Conservation (phyloP, 2,888 invertebrate genomes). For the Diabrotica balteata region DNA sequence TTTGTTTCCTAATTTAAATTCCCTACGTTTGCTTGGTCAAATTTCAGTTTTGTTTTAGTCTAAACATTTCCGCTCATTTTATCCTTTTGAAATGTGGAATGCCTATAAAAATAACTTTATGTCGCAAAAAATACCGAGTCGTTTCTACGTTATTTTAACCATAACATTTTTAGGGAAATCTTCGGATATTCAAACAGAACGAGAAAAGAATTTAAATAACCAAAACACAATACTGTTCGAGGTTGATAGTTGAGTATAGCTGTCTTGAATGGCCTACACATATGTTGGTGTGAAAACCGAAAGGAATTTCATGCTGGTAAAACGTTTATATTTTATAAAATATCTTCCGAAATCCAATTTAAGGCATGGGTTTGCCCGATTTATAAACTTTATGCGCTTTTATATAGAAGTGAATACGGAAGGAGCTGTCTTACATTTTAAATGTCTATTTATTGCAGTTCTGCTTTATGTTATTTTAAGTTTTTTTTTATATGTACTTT, state of each 20-base stretch:
- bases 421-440: neutral
- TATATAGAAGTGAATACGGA: neutral
- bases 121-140: neutral
- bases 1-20: too few relatives aligned
- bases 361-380: neutral
- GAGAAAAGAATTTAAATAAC: slow-evolving; percentile 22
- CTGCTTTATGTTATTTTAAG: too few relatives aligned
- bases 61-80: neutral
- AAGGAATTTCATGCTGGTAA: neutral
- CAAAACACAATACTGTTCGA: slow-evolving; percentile 15
- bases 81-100: neutral
- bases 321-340: slow-evolving; percentile 1
- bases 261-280: neutral
- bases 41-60: neutral
- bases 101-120: neutral
- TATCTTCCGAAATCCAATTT: neutral
- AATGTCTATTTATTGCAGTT: too few relatives aligned
- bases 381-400: neutral
- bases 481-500: too few relatives aligned
- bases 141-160: slow-evolving; percentile 18
- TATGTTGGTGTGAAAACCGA: neutral
- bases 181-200: slow-evolving; percentile 17
- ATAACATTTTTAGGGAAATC: slow-evolving; percentile 16
- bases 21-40: too few relatives aligned
- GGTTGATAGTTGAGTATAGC: neutral